These are phyloP conservation scores for Pyrocephalus nanus DNA, from an alignment of 2,797 vertebrate genomes.

Conservation along the genomic window DNA sequence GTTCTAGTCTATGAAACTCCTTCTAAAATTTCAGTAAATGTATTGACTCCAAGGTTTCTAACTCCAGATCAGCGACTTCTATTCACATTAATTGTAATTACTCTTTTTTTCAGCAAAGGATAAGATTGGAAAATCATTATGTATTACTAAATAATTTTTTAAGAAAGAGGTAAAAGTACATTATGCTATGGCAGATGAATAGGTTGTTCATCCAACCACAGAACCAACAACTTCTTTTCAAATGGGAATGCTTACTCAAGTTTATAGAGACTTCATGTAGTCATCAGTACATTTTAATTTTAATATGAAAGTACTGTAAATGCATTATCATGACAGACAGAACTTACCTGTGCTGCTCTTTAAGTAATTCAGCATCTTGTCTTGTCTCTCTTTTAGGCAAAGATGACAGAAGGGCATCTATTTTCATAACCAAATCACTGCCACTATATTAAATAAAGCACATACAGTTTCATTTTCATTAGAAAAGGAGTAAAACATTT, in stretches of 20 bases:
- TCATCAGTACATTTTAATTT: not conserved
- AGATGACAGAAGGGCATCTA: conserved; percentile 88
- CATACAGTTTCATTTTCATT: not conserved
- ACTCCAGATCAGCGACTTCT: not conserved
- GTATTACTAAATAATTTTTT: not conserved
- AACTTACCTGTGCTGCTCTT: conserved; percentile 87
- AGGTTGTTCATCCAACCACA: not conserved
- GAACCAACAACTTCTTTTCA: not conserved
- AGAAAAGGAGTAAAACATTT: not conserved
- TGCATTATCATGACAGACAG: not conserved
- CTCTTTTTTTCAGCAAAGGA: not conserved
- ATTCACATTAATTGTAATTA: not conserved
- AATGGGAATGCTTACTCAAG: not conserved
- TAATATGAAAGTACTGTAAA: not conserved
- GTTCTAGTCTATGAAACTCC: not conserved
- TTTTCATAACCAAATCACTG: conserved; percentile 93
- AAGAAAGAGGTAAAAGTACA: not conserved
- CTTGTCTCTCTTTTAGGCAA: conserved; percentile 83
- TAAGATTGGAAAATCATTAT: not conserved
- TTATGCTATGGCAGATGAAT: not conserved
- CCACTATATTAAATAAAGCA: conserved; percentile 74
- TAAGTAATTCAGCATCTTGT: conserved; percentile 81
- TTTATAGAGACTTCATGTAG: not conserved
- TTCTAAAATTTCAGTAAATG: not conserved
- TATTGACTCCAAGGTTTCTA: not conserved